Evolutionary conservation across 2,888 invertebrate genomes (phyloP).

Genomic region (Hypomecis atomaria): DNA sequence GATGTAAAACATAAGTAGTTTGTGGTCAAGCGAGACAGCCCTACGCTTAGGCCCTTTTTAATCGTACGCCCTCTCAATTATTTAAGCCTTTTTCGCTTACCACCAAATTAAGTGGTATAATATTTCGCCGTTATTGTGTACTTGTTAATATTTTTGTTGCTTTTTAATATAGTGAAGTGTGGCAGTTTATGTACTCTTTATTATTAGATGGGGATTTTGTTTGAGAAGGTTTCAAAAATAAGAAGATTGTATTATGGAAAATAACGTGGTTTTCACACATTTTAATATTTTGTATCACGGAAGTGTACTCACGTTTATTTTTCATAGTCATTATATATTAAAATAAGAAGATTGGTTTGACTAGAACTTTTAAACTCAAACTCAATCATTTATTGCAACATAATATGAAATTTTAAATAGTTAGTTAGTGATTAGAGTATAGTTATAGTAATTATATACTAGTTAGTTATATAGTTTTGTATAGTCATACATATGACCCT

Average conservation of each 20-base stretch:
- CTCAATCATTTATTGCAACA: too few relatives aligned
- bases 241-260: too few relatives aligned
- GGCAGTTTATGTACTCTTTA: constrained; percentile 14
- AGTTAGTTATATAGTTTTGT: too few relatives aligned
- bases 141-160: constrained; percentile 37
- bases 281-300: too few relatives aligned
- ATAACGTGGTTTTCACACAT: too few relatives aligned
- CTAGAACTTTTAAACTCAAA: too few relatives aligned
- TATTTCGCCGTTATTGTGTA: constrained; percentile 30
- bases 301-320: too few relatives aligned
- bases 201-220: not conserved
- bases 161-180: constrained; percentile 26
- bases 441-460: too few relatives aligned
- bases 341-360: not conserved
- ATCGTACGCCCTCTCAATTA: constrained; percentile 38
- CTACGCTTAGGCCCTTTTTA: constrained; percentile 32
- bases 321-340: too few relatives aligned
- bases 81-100: constrained; percentile 38
- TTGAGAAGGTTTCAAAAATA: not conserved
- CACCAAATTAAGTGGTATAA: constrained; percentile 41
- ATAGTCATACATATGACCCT: too few relatives aligned
- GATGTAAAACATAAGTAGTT: not conserved
- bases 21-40: constrained; percentile 12
- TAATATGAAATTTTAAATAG: too few relatives aligned
- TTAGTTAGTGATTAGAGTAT: too few relatives aligned